Evolutionary conservation across 2,113 vertebrate species (phyloP).

Genomic region (Ptyas mucosa): DNA sequence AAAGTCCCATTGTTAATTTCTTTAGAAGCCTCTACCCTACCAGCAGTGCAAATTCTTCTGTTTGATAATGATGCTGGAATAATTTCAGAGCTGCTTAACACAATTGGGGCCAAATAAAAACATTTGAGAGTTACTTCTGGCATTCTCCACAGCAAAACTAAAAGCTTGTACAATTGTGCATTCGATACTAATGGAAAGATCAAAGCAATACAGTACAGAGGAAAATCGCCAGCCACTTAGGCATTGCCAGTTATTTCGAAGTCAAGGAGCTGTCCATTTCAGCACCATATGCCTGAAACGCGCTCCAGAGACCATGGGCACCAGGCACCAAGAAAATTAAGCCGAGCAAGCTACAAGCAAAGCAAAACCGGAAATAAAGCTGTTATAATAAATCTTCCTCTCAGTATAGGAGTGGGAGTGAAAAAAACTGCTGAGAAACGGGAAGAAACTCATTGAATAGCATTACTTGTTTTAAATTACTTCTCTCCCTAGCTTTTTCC

Average conservation of each 20-base stretch:
- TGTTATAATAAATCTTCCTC: neutral
- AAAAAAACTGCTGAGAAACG: neutral
- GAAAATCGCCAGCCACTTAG: neutral
- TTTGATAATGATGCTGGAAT: neutral
- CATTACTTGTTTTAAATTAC: neutral
- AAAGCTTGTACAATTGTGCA: neutral
- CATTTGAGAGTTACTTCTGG: neutral
- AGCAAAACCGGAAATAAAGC: neutral
- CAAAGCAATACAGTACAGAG: neutral
- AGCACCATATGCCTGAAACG: slow-evolving; percentile 58
- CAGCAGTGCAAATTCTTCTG: neutral
- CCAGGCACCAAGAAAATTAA: neutral
- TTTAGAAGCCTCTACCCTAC: neutral
- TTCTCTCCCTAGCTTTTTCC: neutral
- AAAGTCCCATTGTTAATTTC: accelerated
- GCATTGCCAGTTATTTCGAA: neutral
- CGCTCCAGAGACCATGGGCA: neutral
- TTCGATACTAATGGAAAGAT: neutral
- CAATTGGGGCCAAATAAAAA: neutral
- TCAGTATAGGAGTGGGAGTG: neutral
- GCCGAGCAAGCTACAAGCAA: neutral
- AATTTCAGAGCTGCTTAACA: neutral
- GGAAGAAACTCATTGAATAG: neutral
- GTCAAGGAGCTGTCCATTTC: slow-evolving; percentile 71
- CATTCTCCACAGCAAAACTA: neutral